Evolutionary conservation across 2,113 vertebrate genomes (phyloP).

Genomic region (Carassius gibelio): DNA sequence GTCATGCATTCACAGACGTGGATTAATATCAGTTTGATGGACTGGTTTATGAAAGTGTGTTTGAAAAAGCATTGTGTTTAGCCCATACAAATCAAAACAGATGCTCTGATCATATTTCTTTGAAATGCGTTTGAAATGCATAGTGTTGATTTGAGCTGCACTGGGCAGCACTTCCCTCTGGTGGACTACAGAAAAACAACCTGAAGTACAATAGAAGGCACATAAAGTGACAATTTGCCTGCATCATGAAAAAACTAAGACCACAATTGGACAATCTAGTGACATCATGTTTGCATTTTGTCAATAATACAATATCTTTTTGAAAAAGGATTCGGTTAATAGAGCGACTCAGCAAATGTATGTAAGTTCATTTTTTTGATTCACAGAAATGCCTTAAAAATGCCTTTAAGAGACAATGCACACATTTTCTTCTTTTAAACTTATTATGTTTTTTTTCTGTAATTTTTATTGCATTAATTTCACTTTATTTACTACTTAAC

Average conservation of each 20-base stretch:
- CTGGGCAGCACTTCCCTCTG: not conserved
- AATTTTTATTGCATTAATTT: not conserved
- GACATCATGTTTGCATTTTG: not conserved
- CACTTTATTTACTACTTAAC: not conserved
- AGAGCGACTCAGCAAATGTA: no score
- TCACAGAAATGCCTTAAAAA: conserved; percentile 22
- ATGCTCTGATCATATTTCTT: no score
- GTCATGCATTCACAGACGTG: not conserved
- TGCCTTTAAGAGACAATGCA: not conserved
- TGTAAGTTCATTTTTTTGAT: not conserved
- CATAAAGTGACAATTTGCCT: no score
- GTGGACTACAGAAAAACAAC: not conserved
- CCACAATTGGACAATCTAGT: not conserved
- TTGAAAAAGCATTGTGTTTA: no score
- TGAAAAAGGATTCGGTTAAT: no score
- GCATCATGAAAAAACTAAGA: not conserved
- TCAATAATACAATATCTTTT: no score
- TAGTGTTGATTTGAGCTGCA: not conserved
- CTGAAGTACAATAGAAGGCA: no score
- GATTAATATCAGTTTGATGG: not conserved
- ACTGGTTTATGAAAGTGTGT: no score
- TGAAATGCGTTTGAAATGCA: no score
- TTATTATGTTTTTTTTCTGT: not conserved
- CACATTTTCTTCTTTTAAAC: not conserved
- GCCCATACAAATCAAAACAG: no score